Conservation (phyloP, 37 sponge, comb jelly and placozoan species). For the Mnemiopsis leidyi region DNA sequence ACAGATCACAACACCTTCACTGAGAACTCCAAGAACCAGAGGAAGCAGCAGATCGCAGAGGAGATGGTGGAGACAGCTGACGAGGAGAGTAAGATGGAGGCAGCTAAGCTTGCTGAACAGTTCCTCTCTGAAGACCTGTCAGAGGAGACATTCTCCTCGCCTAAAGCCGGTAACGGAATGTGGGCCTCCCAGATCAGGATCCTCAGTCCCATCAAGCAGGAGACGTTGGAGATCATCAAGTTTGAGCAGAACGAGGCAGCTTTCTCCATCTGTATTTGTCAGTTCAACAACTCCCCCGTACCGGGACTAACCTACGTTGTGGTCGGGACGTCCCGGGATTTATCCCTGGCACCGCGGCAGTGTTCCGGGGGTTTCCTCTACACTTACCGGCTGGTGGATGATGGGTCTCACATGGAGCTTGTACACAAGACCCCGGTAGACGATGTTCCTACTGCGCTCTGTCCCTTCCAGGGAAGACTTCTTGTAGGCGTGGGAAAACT, state of each 20-base stretch:
- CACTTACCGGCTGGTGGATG: constrained; percentile 70
- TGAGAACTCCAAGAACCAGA: constrained; percentile 82
- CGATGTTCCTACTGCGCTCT: constrained; percentile 87
- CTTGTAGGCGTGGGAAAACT: constrained; percentile 90
- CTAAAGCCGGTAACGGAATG: constrained; percentile 88
- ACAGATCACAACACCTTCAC: constrained; percentile 97
- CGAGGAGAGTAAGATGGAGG: constrained; percentile 80
- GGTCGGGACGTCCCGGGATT: constrained; percentile 83
- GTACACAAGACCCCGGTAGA: constrained; percentile 94
- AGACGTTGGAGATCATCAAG: constrained; percentile 82
- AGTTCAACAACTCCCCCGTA: constrained; percentile 45
- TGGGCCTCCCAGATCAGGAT: constrained; percentile 92
- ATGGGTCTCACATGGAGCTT: constrained; percentile 81
- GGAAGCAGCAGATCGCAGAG: constrained; percentile 94
- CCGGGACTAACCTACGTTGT: constrained; percentile 82
- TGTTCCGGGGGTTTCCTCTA: constrained; percentile 79
- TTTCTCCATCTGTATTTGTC: constrained; percentile 71
- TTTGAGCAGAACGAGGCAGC: constrained; percentile 96
- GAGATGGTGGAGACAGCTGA: constrained; percentile 89
- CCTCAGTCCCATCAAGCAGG: constrained; percentile 89
- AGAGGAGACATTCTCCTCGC: constrained; percentile 83
- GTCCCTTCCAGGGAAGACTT: constrained; percentile 76
- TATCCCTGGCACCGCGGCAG: constrained; percentile 75
- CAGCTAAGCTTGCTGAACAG: constrained; percentile 82
- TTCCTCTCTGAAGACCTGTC: constrained; percentile 88